phyloP scores from a whole-genome alignment of 1,140 invertebrate species.

The Lordiphosa stackelbergi region DNA sequence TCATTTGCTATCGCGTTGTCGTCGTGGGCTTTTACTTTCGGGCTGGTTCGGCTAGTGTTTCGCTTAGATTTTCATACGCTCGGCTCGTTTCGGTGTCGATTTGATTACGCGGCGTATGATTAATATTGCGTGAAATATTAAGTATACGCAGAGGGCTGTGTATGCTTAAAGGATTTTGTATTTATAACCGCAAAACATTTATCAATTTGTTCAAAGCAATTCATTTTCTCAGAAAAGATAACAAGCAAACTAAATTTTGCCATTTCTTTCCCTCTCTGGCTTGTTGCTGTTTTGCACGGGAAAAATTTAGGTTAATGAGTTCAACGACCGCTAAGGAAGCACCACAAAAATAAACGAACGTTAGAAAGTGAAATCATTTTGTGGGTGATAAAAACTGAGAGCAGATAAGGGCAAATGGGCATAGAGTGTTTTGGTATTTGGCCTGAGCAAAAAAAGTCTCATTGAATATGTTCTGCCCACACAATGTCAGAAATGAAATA shows the following conservation, averaged over 20 bases:
- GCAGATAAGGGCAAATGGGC: slow-evolving; percentile 5
- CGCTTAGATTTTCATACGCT: slow-evolving; percentile 15
- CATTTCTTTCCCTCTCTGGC: slow-evolving; percentile 5
- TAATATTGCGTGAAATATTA: slow-evolving; percentile 32
- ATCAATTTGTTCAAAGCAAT: neutral
- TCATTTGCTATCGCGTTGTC: slow-evolving; percentile 27
- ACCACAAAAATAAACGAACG: slow-evolving; percentile 36
- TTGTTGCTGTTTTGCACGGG: slow-evolving; percentile 38
- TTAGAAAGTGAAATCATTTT: slow-evolving; percentile 55
- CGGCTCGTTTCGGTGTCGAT: slow-evolving; percentile 29
- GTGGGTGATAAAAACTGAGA: neutral
- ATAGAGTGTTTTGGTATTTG: neutral
- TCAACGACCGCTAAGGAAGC: slow-evolving; percentile 63
- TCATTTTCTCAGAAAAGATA: slow-evolving; percentile 20
- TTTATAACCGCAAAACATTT: neutral
- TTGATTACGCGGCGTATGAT: slow-evolving; percentile 31
- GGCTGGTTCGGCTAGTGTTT: slow-evolving; percentile 14
- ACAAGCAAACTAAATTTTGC: slow-evolving; percentile 19
- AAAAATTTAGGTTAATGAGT: slow-evolving; percentile 70
- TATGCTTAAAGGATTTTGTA: neutral
- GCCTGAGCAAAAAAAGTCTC: too few relatives aligned
- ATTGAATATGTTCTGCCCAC: too few relatives aligned
- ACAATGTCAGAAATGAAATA: too few relatives aligned
- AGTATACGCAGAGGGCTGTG: slow-evolving; percentile 17
- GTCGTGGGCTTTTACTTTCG: slow-evolving; percentile 66